These are phyloP conservation scores for Tachypleus tridentatus DNA, from an alignment of 1,140 invertebrate species.

Conservation along the genomic window DNA sequence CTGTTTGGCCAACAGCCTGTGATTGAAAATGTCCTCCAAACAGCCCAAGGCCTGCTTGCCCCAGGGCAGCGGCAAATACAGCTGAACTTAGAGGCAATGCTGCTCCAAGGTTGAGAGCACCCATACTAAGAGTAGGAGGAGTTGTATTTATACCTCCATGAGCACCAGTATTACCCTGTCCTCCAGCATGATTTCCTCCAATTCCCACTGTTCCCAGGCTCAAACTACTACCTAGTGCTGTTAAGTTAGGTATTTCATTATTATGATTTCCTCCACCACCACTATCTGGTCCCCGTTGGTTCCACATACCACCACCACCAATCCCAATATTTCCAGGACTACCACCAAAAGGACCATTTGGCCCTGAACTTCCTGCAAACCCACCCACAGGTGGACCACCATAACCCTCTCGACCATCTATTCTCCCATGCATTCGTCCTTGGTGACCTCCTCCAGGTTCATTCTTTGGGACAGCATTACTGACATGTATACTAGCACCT, in stretches of 20 bases:
- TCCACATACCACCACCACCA: constrained; percentile 43
- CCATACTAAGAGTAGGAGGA: constrained; percentile 43
- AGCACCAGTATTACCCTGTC: constrained; percentile 25
- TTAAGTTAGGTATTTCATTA: constrained; percentile 68
- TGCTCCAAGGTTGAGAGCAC: constrained; percentile 58
- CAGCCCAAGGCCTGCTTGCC: constrained; percentile 39
- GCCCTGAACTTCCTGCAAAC: constrained; percentile 33
- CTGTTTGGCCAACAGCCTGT: background rate
- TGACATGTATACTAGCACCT: constrained; percentile 87
- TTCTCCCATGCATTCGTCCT: constrained; percentile 26
- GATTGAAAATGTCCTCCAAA: constrained; percentile 16
- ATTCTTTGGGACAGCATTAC: constrained; percentile 67
- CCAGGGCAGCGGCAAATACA: constrained; percentile 65
- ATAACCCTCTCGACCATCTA: constrained; percentile 31
- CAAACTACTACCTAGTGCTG: constrained; percentile 49
- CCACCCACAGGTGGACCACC: constrained; percentile 33
- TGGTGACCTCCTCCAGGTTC: constrained; percentile 12
- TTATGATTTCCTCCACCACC: constrained; percentile 44
- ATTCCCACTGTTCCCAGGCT: constrained; percentile 43
- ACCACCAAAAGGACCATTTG: constrained; percentile 31
- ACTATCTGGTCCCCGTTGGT: constrained; percentile 46
- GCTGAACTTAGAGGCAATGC: constrained; percentile 67
- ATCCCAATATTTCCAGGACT: constrained; percentile 28
- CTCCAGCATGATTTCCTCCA: constrained; percentile 35
- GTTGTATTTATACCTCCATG: constrained; percentile 36